Base-by-base conservation (phyloP, 2,113 vertebrate genomes). In the Isurus oxyrinchus region DNA sequence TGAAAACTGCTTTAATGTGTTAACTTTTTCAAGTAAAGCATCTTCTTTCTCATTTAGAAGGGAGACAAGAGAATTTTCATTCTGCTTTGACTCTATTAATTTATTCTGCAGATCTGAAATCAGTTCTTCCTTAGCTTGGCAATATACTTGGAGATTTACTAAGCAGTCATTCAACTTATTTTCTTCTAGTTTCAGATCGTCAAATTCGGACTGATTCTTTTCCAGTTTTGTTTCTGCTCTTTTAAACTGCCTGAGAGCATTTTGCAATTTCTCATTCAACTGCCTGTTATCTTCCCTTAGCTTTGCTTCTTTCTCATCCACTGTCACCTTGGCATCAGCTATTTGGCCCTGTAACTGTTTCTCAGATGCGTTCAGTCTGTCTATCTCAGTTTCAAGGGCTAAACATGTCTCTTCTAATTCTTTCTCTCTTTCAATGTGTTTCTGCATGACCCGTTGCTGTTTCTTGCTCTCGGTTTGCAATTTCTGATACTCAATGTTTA, bases 201-300 rank as follows among this genome's bases (percentile, higher is more conserved):
- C 96, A 81, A 98, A 98, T 16, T 98, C 98, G 1, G 97, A 97
- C 67, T 97, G 97, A 4, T 98, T 96, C 95, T 97, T 97, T 86
- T 98, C 97, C 40, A 98, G 96, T 23, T 96, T 98, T 97, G 97
- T 97, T 96, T 98, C 98, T 0, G 97, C 97, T 31, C 96, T 96
- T 91, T 98, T 97, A 95, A 97, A 98, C 96, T 98, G 97, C 13
- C 97, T 96, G 0, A 97, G 96, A 57, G 97, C 96, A 44, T 97
- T 98, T 96, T 98, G 98, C 84, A 98, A 96, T 88, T 97, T 98
- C 97, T 98, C 97, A 97, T 98, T 97, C 96, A 98, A 97, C 96
- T 97, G 97, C 95, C 96, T 97, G 97, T 98, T 98, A 96, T 98
- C 97, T 0, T 96, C 97, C 14, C 97, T 96, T 25, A 99, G 97